A percentile compares a stretch with the other conserved stretches of the same genome.
phyloP scores from a whole-genome alignment of 2,797 vertebrate species.

The Sebastes hubbsi region DNA sequence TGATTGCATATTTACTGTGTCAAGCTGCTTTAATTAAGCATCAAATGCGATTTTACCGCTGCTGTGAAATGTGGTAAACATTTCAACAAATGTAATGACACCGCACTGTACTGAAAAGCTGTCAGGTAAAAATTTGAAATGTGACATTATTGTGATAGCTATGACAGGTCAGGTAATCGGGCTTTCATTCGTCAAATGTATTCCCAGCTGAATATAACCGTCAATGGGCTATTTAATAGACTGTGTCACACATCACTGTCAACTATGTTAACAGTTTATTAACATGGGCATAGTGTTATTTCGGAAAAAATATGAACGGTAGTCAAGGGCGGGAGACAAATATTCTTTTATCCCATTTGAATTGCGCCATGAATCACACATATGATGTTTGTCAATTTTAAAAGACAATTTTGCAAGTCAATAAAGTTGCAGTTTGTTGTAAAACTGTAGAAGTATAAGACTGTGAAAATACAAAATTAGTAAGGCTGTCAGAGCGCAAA shows the following conservation, averaged over 20 bases:
- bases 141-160: not conserved
- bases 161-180: not conserved
- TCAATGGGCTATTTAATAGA: not conserved
- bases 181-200: not conserved
- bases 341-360: no score
- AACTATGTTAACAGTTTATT: not conserved
- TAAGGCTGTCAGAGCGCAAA: no score
- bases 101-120: not conserved
- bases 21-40: constrained; percentile 40
- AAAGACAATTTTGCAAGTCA: no score
- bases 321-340: no score
- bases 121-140: not conserved
- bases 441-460: no score
- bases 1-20: constrained; percentile 45
- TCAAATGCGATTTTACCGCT: constrained; percentile 11
- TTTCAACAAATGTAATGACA: not conserved
- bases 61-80: not conserved
- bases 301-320: no score
- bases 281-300: no score
- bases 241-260: not conserved
- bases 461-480: no score
- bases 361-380: no score
- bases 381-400: no score
- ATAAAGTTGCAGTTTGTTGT: no score
- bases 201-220: not conserved